phyloP scores from a whole-genome alignment of 2,888 invertebrate species.

The Lysandra bellargus region DNA sequence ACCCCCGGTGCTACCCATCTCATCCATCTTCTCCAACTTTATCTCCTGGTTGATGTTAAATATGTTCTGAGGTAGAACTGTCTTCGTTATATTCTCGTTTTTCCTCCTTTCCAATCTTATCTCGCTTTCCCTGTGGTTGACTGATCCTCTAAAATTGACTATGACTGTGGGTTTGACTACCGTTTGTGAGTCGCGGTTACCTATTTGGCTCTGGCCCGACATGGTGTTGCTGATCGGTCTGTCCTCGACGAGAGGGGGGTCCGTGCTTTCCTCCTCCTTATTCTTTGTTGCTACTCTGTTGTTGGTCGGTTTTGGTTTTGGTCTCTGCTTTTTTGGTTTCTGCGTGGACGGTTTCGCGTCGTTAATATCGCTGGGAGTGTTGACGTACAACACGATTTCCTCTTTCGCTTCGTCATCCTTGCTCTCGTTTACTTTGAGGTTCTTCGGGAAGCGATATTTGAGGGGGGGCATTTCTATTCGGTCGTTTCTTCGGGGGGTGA shows the following conservation, averaged over 20 bases:
- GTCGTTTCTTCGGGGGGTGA: conserved; percentile 68
- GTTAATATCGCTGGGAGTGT: conserved; percentile 52
- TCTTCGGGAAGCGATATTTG: conserved; percentile 68
- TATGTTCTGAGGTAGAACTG: conserved; percentile 56
- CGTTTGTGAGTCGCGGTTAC: conserved; percentile 71
- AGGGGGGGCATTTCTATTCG: conserved; percentile 68
- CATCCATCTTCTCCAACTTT: conserved; percentile 55
- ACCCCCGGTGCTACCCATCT: conserved; percentile 37
- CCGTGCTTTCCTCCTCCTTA: conserved; percentile 44
- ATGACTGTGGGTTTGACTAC: conserved; percentile 74
- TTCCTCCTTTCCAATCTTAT: conserved; percentile 60
- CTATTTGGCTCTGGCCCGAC: conserved; percentile 73
- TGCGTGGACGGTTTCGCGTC: conserved; percentile 51
- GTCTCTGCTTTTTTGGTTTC: conserved; percentile 56
- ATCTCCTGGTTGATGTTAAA: conserved; percentile 76
- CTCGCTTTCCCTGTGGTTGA: conserved; percentile 65
- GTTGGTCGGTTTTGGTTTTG: conserved; percentile 44
- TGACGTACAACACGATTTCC: conserved; percentile 61
- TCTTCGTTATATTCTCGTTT: conserved; percentile 48
- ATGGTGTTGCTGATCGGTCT: conserved; percentile 61
- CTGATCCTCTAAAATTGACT: conserved; percentile 68
- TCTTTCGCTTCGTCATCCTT: conserved; percentile 51
- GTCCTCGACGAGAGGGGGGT: conserved; percentile 38
- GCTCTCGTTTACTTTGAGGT: conserved; percentile 47
- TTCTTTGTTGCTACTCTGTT: conserved; percentile 48